These are phyloP conservation scores for Cheirogaleus medius DNA, from an alignment of 2,113 vertebrate species.

Conservation along the genomic window DNA sequence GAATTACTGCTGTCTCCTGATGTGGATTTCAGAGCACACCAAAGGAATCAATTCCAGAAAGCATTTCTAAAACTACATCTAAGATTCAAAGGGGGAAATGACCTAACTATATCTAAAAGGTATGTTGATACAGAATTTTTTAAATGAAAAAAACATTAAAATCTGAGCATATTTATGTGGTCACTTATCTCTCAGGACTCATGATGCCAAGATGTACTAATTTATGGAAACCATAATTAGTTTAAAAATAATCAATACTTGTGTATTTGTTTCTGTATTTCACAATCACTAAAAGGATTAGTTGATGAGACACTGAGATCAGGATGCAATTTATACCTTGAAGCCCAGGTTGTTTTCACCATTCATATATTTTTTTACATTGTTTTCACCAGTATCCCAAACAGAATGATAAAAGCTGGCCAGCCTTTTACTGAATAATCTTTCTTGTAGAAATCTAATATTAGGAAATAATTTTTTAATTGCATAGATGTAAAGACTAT, in stretches of 20 bases:
- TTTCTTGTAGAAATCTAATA: neutral
- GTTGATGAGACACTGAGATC: neutral
- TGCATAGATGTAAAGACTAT: neutral
- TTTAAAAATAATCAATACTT: neutral
- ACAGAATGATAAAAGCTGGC: neutral
- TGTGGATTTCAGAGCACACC: slow-evolving; percentile 52
- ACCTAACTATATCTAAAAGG: slow-evolving; percentile 46
- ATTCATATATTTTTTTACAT: neutral
- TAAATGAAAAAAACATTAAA: slow-evolving; percentile 1
- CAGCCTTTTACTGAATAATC: neutral
- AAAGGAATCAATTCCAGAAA: slow-evolving; percentile 50
- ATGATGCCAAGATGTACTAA: neutral
- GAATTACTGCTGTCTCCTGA: slow-evolving; percentile 24
- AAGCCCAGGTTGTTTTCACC: neutral
- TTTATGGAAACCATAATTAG: neutral
- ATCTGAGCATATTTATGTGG: neutral
- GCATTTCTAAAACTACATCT: slow-evolving; percentile 49
- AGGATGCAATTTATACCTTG: neutral
- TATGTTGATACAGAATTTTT: slow-evolving; percentile 48
- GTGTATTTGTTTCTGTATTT: neutral
- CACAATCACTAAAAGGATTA: neutral
- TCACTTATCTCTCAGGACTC: neutral
- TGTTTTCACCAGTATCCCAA: neutral
- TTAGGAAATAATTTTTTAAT: slow-evolving; percentile 9
- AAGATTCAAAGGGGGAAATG: slow-evolving; percentile 34